These are phyloP conservation scores for Etheostoma perlongum DNA, from an alignment of 2,797 vertebrate genomes.

Conservation along the genomic window DNA sequence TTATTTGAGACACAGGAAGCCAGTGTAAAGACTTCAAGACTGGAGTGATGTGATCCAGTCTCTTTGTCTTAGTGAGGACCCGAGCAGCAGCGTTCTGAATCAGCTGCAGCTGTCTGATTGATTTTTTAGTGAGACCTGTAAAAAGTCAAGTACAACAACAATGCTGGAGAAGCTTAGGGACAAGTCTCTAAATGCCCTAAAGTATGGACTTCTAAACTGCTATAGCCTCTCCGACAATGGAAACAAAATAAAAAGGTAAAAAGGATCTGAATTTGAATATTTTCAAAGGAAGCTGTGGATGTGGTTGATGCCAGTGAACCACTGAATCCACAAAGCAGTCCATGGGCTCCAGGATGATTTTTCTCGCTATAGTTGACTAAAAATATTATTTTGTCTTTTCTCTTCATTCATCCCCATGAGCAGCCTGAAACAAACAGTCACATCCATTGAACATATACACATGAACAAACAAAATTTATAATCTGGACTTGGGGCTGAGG, in stretches of 20 bases:
- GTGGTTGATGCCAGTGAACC: conserved; percentile 7
- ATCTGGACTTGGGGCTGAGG: background rate
- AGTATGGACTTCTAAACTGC: conserved; percentile 6
- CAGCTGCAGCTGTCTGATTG: too few species aligned
- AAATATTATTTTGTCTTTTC: conserved; percentile 3
- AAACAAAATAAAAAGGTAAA: background rate
- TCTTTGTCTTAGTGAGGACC: too few species aligned
- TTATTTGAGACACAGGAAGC: too few species aligned
- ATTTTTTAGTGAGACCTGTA: too few species aligned
- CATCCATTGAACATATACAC: background rate
- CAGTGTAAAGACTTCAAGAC: too few species aligned
- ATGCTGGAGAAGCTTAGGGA: background rate
- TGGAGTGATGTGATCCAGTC: too few species aligned
- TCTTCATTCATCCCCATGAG: conserved; percentile 39
- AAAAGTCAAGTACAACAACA: background rate
- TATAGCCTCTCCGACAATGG: background rate
- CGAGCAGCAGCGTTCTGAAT: too few species aligned
- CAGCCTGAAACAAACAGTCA: conserved; percentile 31
- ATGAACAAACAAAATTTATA: background rate
- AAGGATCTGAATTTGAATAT: background rate
- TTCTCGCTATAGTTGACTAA: too few species aligned
- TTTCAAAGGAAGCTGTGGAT: conserved; percentile 18
- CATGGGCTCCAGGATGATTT: too few species aligned
- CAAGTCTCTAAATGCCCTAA: conserved; percentile 12
- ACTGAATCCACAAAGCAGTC: conserved; percentile 39